A percentile compares a stretch with the other conserved stretches of the same genome.
These are phyloP conservation scores for Scyliorhinus canicula DNA, from an alignment of 2,797 vertebrate species.

Conservation along the genomic window DNA sequence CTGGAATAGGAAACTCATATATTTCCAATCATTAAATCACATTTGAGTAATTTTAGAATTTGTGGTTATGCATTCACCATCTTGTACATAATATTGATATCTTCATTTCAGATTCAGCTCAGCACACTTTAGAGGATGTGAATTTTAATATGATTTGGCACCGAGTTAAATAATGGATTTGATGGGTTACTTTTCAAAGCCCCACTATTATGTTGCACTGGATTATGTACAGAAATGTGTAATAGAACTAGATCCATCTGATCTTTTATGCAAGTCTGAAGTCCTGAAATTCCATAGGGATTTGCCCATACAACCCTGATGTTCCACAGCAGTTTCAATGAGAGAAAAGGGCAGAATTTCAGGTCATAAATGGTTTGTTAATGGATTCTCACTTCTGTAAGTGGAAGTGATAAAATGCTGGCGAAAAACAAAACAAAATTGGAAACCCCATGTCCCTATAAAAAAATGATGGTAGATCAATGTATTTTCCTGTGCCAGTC, in stretches of 20 bases:
- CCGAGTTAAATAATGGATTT: neutral
- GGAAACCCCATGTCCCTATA: neutral
- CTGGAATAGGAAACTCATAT: neutral
- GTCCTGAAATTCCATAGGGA: neutral
- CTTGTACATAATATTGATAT: neutral
- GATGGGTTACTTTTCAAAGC: neutral
- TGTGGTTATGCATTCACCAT: neutral
- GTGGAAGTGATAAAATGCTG: neutral
- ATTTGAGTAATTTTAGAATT: neutral
- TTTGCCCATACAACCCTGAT: neutral
- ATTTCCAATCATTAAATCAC: neutral
- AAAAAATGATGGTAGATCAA: neutral
- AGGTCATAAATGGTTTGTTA: neutral
- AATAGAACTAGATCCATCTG: neutral
- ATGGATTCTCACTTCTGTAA: no score
- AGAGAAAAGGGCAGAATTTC: neutral
- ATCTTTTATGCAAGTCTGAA: neutral
- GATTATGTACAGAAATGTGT: neutral
- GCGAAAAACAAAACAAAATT: neutral
- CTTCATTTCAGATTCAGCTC: neutral
- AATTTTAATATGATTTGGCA: conserved; percentile 1
- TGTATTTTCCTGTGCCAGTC: neutral
- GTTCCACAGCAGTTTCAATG: neutral
- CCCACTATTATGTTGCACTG: neutral
- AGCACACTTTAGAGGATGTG: neutral